These are phyloP conservation scores for Diabrotica balteata DNA, from an alignment of 2,888 invertebrate genomes.

Conservation along the genomic window DNA sequence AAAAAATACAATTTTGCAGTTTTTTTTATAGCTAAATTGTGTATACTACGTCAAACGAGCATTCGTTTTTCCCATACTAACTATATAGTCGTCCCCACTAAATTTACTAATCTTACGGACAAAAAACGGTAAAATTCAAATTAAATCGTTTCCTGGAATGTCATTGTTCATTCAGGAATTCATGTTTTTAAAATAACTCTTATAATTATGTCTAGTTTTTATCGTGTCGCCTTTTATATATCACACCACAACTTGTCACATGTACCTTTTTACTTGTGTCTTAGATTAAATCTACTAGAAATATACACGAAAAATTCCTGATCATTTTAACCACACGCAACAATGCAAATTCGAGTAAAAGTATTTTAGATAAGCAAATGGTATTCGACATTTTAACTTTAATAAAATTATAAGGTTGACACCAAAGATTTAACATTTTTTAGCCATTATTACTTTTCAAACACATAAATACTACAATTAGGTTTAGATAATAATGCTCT, in stretches of 20 bases:
- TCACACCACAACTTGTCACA: slow-evolving; percentile 14
- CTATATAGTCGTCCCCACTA: not conserved
- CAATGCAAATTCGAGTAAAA: no score
- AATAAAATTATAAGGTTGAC: no score
- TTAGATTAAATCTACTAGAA: slow-evolving; percentile 14
- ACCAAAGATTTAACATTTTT: no score
- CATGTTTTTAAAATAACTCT: slow-evolving; percentile 3
- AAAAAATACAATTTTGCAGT: no score
- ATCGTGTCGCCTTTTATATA: slow-evolving; percentile 3
- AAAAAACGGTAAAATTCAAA: slow-evolving; percentile 5
- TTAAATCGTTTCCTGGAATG: slow-evolving; percentile 16
- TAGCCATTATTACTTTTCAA: no score
- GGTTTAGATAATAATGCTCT: no score
- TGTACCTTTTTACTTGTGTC: slow-evolving; percentile 8
- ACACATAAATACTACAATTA: no score
- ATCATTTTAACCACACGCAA: slow-evolving; percentile 10
- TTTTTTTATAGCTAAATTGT: no score
- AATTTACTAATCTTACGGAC: not conserved
- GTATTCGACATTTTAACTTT: no score
- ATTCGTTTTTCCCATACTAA: not conserved
- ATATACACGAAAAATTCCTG: slow-evolving; percentile 19
- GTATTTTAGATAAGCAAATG: no score
- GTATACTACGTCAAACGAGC: not conserved
- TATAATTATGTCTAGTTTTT: slow-evolving; percentile 17
- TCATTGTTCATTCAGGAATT: slow-evolving; percentile 8